Base-by-base conservation (phyloP, 2,113 vertebrate genomes). In the Romanogobio albipinnatus region DNA sequence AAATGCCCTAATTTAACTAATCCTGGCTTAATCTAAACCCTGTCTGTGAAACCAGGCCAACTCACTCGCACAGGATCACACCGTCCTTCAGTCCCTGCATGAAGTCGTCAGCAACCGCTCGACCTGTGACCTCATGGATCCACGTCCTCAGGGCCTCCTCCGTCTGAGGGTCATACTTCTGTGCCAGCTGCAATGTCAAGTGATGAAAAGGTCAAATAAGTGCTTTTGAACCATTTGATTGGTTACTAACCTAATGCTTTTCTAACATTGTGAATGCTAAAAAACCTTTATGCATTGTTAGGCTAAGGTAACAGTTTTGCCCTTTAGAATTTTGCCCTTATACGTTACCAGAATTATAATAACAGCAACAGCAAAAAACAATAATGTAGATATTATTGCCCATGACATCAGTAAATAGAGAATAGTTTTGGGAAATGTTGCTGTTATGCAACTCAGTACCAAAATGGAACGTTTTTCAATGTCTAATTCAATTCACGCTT, bases 71-170 rank as follows among this genome's bases (percentile, higher is more conserved):
- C 59, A 99, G 88, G 82, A 97, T 92, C 88, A 97, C 95, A 9
- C 97, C 97, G 0, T 98, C 94, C 89, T 98, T 98, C 87, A 99
- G 94, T 2, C 95, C 94, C 0, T 97, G 96, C 97, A 98, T 98
- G 93, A 99, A 98, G 90, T 89, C 92, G 29, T 94, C 95, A 3
- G 95, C 95, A 0, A 98, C 93, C 81, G 86, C 92, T 61, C 93
- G 93, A 0, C 96, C 95, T 0, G 95, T 97, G 84, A 96, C 93
- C 0, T 95, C 95, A 87, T 98, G 93, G 0, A 98, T 97, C 97
- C 97, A 98, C 36, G 94, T 84, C 0, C 96, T 93, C 59, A 98
- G 93, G 88, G 96, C 96, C 26, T 96, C 96, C 85, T 98, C 97
- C 73, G 90, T 93, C 39, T 95, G 95, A 0, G 90, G 95, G 92